Evolutionary conservation across 2,797 vertebrate genomes (phyloP), one percentile per base, ranked within the genome.

Genomic region (Coreius guichenoti): DNA sequence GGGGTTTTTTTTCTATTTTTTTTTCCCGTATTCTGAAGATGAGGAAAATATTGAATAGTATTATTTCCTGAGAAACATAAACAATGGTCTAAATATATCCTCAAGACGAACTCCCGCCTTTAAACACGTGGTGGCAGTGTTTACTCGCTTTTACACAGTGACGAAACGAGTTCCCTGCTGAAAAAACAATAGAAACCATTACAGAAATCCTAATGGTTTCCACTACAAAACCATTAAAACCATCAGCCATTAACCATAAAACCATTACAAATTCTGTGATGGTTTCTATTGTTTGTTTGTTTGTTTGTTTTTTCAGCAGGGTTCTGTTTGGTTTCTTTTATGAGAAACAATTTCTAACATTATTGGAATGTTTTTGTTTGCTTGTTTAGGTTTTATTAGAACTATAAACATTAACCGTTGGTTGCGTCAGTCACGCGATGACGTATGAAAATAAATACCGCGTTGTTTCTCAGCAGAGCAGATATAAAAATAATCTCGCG

Each of bases 71-170:
- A 69, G 68, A 69, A 61, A 29, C n/a, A 61, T 12, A 67, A 68
- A 6, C 0, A 23, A 21, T 21, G 54, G 3, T 23, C 8, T 58
- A 23, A n/a, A 58, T 58, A 2, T 19, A n/a, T n/a, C n/a, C n/a
- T n/a, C n/a, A n/a, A n/a, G 39, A 39, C 39, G 39, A 43, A 43
- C 8, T 43, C 39, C n/a, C 33, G 23, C 14, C 19, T 29, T 12
- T 23, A 16, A 58, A 43, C 80, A 5, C 68, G 8, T 8, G 80
- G 12, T 45, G 80, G 67, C 80, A 43, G 51, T 82, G 68, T 82
- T 58, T 29, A 43, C 49, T 43, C 39, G 39, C 39, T 7, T 39
- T n/a, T n/a, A n/a, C n/a, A n/a, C n/a, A n/a, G n/a, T n/a, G n/a
- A n/a, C n/a, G n/a, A n/a, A n/a, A n/a, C n/a, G n/a, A n/a, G n/a